Evolutionary conservation across 2,888 invertebrate genomes (phyloP).

Genomic region (Polia nebulosa): DNA sequence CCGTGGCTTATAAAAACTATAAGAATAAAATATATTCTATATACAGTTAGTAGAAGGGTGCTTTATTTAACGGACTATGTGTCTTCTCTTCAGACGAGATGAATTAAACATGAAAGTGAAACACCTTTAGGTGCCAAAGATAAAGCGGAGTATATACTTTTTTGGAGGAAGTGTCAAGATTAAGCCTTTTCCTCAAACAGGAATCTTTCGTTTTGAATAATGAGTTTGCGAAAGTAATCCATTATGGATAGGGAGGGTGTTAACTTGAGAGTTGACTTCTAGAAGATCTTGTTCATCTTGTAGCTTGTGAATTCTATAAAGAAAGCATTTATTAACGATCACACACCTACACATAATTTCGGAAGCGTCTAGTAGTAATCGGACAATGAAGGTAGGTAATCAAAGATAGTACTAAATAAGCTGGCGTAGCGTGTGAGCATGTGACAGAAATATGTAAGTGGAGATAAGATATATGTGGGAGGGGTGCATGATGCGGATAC

Average conservation of each 20-base stretch:
- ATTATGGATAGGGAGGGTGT: constrained; percentile 55
- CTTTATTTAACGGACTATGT: constrained; percentile 52
- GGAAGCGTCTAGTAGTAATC: constrained; percentile 19
- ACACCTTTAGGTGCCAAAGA: constrained; percentile 45
- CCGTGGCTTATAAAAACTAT: constrained; percentile 52
- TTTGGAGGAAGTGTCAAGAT: constrained; percentile 57
- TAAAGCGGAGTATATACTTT: constrained; percentile 50
- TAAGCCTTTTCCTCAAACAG: constrained; percentile 54
- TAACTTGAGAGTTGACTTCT: constrained; percentile 16
- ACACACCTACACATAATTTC: not conserved
- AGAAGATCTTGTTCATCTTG: constrained; percentile 24
- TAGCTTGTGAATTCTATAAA: constrained; percentile 9
- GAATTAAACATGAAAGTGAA: constrained; percentile 62
- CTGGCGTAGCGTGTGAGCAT: constrained; percentile 3
- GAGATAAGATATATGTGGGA: constrained; percentile 39
- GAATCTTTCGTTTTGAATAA: constrained; percentile 59
- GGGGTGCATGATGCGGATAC: not conserved
- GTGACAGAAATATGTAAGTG: constrained; percentile 32
- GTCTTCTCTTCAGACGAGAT: constrained; percentile 48
- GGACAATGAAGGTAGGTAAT: constrained; percentile 28
- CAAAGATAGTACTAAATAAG: constrained; percentile 16
- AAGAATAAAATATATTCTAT: constrained; percentile 60
- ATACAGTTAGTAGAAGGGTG: constrained; percentile 43
- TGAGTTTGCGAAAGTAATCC: constrained; percentile 60
- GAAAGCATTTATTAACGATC: not conserved